phyloP scores from a whole-genome alignment of 53 echinoderm and acorn worm genomes.

The Stichopus horrens region DNA sequence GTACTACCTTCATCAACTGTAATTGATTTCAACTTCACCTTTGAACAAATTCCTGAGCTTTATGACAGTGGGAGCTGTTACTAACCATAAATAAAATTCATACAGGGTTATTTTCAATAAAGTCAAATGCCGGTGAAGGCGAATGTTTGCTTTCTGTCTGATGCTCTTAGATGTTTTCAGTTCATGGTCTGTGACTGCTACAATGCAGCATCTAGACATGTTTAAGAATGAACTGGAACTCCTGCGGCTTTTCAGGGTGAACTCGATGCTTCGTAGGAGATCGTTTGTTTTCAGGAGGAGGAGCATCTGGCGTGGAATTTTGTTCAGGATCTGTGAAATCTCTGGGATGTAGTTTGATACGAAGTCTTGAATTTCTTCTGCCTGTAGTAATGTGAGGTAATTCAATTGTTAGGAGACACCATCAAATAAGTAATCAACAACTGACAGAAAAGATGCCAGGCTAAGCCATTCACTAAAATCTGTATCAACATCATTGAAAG shows the following conservation, averaged over 20 bases:
- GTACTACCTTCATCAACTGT: constrained; percentile 15
- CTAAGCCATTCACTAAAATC: no score
- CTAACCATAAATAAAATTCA: constrained; percentile 73
- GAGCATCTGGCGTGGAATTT: constrained; percentile 91
- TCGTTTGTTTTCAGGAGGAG: constrained; percentile 97
- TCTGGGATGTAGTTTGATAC: constrained; percentile 83
- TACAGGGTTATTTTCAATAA: constrained; percentile 74
- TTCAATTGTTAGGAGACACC: background rate
- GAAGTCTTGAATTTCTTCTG: constrained; percentile 68
- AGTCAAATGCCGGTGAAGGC: constrained; percentile 54
- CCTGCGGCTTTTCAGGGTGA: constrained; percentile 65
- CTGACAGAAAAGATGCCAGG: no score
- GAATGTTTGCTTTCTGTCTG: constrained; percentile 52
- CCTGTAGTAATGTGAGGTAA: constrained; percentile 42
- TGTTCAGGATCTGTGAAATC: constrained; percentile 82
- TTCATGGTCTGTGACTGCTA: constrained; percentile 77
- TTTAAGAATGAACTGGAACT: constrained; percentile 98
- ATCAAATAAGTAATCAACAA: no score
- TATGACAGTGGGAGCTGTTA: constrained; percentile 22
- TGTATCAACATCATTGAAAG: no score
- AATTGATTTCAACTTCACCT: background rate
- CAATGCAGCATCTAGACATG: constrained; percentile 95
- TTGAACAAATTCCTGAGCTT: background rate
- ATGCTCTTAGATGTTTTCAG: constrained; percentile 47
- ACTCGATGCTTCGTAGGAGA: constrained; percentile 92